Percentiles rank a stretch among this genome's conserved stretches.
Evolutionary conservation across 2,888 invertebrate genomes (phyloP).

Genomic region (Chymomyza fuscimana): DNA sequence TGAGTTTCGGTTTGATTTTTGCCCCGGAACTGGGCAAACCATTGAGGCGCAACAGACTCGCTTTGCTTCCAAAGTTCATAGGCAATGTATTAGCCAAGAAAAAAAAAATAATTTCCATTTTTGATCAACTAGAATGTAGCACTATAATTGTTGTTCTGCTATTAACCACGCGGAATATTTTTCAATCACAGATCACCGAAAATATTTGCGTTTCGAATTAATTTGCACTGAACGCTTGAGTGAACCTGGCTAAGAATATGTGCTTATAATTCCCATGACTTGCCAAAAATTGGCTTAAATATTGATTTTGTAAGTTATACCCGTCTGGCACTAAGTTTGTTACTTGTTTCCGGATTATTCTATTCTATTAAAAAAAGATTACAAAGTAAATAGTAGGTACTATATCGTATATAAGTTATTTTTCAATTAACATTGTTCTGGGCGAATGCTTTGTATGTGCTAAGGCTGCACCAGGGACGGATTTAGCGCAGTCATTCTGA

Average conservation of each 20-base stretch:
- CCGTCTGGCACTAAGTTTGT: neutral
- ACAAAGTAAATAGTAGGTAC: too few relatives aligned
- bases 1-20: conserved; percentile 6
- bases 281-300: neutral
- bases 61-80: conserved; percentile 1
- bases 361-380: too few relatives aligned
- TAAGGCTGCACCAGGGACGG: too few relatives aligned
- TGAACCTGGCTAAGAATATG: neutral
- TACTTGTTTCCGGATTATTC: neutral
- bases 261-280: neutral
- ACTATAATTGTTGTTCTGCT: neutral
- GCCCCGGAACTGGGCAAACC: conserved; percentile 35
- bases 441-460: too few relatives aligned
- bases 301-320: neutral
- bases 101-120: neutral
- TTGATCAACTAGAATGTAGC: neutral
- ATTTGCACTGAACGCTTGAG: neutral
- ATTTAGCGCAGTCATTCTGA: too few relatives aligned
- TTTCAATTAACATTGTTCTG: too few relatives aligned
- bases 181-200: neutral
- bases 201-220: neutral
- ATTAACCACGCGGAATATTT: neutral
- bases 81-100: neutral
- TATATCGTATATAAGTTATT: too few relatives aligned
- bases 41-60: conserved; percentile 28